Evolutionary conservation across 2,797 vertebrate genomes (phyloP).

Genomic region (Lepidocolaptes lacrymiger): DNA sequence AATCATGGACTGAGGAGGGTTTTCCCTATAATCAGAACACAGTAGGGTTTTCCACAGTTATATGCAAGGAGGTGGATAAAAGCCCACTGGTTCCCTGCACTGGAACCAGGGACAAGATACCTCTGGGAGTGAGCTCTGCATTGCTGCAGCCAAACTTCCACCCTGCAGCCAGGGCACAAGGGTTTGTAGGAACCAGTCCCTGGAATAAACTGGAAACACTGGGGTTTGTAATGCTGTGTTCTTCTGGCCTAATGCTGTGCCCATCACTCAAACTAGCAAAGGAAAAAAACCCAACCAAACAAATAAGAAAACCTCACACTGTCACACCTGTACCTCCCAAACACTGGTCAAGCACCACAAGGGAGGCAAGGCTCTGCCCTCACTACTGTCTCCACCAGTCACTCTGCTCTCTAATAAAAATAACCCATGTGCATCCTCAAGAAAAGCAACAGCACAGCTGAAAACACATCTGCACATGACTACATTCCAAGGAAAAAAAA

Average conservation of each 20-base stretch:
- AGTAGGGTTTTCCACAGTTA: conserved; percentile 54
- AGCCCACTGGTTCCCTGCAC: conserved; percentile 6
- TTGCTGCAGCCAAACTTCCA: background rate
- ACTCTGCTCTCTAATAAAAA: background rate
- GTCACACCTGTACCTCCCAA: background rate
- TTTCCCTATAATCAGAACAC: conserved; percentile 45
- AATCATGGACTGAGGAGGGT: conserved; percentile 48
- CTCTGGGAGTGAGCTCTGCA: background rate
- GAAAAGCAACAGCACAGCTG: background rate
- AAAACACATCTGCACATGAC: background rate
- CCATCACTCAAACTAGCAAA: background rate
- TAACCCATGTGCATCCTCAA: background rate
- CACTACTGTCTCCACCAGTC: accelerated
- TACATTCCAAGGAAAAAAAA: background rate
- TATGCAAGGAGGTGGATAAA: conserved; percentile 55
- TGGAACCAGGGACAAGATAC: conserved; percentile 18
- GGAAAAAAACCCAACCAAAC: background rate
- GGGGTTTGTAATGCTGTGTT: too few species aligned
- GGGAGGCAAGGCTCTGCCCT: background rate
- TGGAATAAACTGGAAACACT: background rate
- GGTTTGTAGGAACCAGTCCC: background rate
- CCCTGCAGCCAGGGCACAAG: background rate
- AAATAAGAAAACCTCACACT: background rate
- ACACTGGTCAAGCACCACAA: background rate
- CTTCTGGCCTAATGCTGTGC: background rate